phyloP scores from a whole-genome alignment of 1,140 invertebrate species.

The Zaprionus tsacasi region DNA sequence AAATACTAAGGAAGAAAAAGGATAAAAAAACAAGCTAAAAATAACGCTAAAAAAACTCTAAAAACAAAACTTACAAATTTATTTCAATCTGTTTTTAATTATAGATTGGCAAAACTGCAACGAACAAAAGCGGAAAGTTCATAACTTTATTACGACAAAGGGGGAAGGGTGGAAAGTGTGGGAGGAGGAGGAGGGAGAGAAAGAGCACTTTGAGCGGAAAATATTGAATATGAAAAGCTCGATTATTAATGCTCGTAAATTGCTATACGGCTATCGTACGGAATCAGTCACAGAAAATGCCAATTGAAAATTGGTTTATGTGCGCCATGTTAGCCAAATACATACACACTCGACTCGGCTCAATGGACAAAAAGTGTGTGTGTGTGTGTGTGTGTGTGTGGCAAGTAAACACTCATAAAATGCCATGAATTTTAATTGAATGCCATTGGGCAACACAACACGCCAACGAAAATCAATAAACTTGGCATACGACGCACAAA shows the following conservation, averaged over 20 bases:
- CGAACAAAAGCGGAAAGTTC: conserved; percentile 20
- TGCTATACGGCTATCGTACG: conserved; percentile 22
- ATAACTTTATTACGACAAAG: conserved; percentile 7
- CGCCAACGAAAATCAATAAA: conserved; percentile 42
- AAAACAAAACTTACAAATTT: conserved; percentile 8
- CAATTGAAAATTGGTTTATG: conserved; percentile 32
- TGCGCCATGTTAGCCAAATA: conserved; percentile 18
- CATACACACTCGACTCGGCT: neutral
- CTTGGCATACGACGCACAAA: conserved; percentile 16
- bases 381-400: conserved; percentile 2
- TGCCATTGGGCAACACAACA: conserved; percentile 41
- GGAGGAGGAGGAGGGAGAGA: neutral
- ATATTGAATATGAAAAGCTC: conserved; percentile 25
- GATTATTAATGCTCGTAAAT: conserved; percentile 22
- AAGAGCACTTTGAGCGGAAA: conserved; percentile 1
- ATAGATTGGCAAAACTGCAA: conserved; percentile 19
- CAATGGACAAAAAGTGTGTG: conserved; percentile 14
- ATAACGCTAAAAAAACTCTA: neutral
- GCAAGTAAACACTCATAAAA: conserved; percentile 54
- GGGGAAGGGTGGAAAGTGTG: too few relatives aligned
- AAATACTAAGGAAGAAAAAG: neutral
- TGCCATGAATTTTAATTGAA: conserved; percentile 64
- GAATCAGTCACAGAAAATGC: conserved; percentile 20
- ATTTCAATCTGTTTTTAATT: conserved; percentile 26
- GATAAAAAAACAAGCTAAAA: neutral